Evolutionary conservation across 2,797 vertebrate species (phyloP).

Genomic region (Hemibagrus guttatus): DNA sequence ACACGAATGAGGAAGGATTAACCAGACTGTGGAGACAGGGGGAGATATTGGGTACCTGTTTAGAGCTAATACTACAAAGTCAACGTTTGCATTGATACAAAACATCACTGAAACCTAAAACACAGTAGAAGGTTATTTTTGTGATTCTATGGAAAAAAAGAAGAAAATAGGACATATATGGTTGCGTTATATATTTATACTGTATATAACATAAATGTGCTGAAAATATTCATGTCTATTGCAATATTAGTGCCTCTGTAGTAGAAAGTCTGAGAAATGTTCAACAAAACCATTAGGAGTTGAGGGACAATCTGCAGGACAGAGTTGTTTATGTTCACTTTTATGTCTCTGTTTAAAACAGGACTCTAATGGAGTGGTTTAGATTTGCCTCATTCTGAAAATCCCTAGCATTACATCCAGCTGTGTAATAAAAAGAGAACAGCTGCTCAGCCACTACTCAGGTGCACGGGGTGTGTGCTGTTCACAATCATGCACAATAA

Average conservation of each 20-base stretch:
- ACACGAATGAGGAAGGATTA: conserved; percentile 89
- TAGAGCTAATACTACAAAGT: neutral
- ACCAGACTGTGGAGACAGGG: conserved; percentile 77
- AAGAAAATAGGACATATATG: neutral
- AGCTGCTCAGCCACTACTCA: neutral
- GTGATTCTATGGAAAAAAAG: neutral
- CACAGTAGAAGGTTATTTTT: neutral
- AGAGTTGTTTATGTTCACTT: neutral
- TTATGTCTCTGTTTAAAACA: neutral
- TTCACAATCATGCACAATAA: neutral
- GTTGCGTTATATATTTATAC: neutral
- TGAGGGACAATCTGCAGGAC: neutral
- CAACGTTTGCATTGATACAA: too few relatives aligned
- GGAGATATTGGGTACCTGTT: neutral
- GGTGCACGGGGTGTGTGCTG: neutral
- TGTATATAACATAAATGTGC: neutral
- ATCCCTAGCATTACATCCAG: neutral
- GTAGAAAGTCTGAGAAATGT: neutral
- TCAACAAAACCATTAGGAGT: neutral
- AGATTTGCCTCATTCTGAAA: neutral
- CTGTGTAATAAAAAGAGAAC: conserved; percentile 7
- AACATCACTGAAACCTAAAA: neutral
- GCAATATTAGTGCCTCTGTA: neutral
- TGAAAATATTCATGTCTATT: neutral
- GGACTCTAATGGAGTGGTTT: neutral